Percentiles rank a stretch among this genome's conserved stretches.
Conservation (phyloP, 2,888 invertebrate species). For the Drosophila prostipennis region DNA sequence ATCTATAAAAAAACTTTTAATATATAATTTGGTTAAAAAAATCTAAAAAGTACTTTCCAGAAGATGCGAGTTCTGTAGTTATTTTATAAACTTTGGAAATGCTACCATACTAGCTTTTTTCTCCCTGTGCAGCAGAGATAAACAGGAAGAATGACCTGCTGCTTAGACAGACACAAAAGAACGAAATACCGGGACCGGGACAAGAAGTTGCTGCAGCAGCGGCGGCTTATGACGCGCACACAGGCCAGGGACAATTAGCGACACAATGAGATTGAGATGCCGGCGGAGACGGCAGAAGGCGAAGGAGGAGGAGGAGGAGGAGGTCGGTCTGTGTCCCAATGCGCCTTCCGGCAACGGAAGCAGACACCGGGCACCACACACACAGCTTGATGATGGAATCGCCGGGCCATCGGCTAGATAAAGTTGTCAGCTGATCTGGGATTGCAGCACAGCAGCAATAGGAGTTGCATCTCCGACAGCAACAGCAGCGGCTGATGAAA, state of each 20-base stretch:
- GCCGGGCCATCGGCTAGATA: conserved; percentile 60
- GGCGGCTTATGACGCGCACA: conserved; percentile 74
- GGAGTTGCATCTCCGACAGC: conserved; percentile 10
- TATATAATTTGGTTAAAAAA: too few relatives aligned
- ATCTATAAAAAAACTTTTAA: too few relatives aligned
- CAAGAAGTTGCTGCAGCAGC: conserved; percentile 41
- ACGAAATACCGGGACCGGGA: conserved; percentile 35
- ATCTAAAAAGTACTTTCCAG: too few relatives aligned
- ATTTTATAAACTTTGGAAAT: too few relatives aligned
- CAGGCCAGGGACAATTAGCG: conserved; percentile 72
- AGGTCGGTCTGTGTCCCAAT: conserved; percentile 26
- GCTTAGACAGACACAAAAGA: conserved; percentile 64
- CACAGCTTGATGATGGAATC: conserved; percentile 26
- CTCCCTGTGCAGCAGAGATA: conserved; percentile 43
- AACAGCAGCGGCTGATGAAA: conserved; percentile 19
- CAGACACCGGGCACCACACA: conserved; percentile 64
- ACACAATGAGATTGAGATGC: conserved; percentile 80
- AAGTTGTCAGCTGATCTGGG: conserved; percentile 79
- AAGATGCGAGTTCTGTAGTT: not conserved
- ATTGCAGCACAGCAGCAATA: conserved; percentile 16
- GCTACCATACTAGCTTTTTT: not conserved
- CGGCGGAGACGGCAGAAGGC: conserved; percentile 65
- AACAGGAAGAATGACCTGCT: conserved; percentile 82
- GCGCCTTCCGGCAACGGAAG: conserved; percentile 77
- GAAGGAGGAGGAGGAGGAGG: conserved; percentile 21